Percentiles rank a stretch among this genome's conserved stretches.
phyloP scores from a whole-genome alignment of 2,113 vertebrate species.

The Gallinago media region DNA sequence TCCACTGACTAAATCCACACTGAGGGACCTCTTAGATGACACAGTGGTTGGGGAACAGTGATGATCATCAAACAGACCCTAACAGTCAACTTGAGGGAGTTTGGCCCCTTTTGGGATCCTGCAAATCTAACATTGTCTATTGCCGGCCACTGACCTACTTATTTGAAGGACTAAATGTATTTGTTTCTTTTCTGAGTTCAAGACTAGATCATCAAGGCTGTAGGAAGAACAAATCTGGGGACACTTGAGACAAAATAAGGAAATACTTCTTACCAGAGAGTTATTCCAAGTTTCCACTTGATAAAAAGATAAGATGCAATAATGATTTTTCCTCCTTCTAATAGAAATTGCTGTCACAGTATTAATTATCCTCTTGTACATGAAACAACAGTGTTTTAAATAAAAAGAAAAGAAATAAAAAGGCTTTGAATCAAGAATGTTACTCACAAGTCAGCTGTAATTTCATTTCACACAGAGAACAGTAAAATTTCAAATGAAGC shows the following conservation, averaged over 20 bases:
- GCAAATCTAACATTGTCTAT: background rate
- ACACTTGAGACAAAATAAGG: background rate
- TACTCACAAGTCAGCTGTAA: background rate
- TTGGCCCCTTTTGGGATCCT: background rate
- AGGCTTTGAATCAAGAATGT: background rate
- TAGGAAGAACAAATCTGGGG: background rate
- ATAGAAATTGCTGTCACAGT: background rate
- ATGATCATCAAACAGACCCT: background rate
- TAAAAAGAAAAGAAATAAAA: background rate
- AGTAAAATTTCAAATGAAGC: background rate
- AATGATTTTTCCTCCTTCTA: background rate
- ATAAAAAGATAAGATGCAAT: background rate
- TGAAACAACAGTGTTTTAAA: background rate
- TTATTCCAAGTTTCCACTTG: background rate
- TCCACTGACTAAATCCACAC: background rate
- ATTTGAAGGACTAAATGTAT: background rate
- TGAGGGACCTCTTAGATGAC: background rate
- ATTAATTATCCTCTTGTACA: constrained; percentile 25
- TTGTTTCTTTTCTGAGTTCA: background rate
- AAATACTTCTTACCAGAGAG: background rate
- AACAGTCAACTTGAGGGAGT: background rate
- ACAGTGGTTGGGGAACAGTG: background rate
- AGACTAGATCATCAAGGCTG: background rate
- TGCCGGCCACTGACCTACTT: background rate
- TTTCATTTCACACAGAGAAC: background rate